A percentile compares a stretch with the other conserved stretches of the same genome.
phyloP scores from a whole-genome alignment of 1,140 invertebrate species.

The Nasonia vitripennis region DNA sequence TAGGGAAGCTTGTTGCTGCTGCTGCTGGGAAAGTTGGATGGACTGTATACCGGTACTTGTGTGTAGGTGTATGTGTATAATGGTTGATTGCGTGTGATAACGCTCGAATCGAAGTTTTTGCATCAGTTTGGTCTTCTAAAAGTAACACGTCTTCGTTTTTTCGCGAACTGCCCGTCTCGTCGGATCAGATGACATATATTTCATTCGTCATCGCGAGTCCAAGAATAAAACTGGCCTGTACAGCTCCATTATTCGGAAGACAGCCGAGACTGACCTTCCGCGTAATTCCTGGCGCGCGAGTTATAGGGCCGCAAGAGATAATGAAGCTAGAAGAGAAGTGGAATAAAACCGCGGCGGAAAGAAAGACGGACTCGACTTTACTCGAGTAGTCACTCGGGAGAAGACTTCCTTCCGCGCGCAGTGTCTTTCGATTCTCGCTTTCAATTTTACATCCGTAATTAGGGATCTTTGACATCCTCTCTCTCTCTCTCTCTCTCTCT shows the following conservation, averaged over 20 bases:
- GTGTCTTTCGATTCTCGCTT: slow-evolving; percentile 21
- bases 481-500: background rate
- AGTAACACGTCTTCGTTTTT: no score
- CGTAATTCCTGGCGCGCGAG: background rate
- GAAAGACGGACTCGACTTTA: background rate
- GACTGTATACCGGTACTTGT: background rate
- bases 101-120: no score
- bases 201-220: background rate
- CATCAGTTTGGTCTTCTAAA: no score
- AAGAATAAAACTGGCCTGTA: background rate
- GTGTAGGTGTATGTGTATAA: background rate
- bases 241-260: background rate
- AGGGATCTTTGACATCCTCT: slow-evolving; percentile 41
- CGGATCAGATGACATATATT: background rate
- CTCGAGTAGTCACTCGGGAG: slow-evolving; percentile 28
- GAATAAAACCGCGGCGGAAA: background rate
- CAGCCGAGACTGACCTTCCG: no score
- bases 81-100: background rate
- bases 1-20: background rate
- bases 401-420: background rate
- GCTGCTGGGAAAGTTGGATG: background rate
- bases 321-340: slow-evolving; percentile 22
- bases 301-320: slow-evolving; percentile 2
- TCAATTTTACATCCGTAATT: slow-evolving; percentile 49
- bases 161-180: no score